Evolutionary conservation across 2,113 vertebrate genomes (phyloP).

Genomic region (Sterrhoptilus dennistouni): DNA sequence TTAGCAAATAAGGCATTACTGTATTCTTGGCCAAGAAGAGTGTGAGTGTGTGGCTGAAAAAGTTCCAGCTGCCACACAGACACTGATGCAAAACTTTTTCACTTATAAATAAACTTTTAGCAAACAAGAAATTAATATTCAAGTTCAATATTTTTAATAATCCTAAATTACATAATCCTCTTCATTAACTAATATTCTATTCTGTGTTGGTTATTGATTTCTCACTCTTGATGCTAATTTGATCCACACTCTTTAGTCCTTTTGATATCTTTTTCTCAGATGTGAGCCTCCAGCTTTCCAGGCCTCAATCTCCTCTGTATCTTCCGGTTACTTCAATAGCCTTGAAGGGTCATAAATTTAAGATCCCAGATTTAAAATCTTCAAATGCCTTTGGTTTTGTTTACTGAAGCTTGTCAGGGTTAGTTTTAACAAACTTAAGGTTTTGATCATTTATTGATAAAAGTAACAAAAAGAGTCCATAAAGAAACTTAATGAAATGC

Average conservation of each 20-base stretch:
- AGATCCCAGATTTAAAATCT: neutral
- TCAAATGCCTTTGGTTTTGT: neutral
- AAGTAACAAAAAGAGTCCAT: neutral
- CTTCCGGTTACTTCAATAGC: neutral
- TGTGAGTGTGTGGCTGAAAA: neutral
- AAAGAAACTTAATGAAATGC: neutral
- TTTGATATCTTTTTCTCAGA: neutral
- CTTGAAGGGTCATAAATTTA: neutral
- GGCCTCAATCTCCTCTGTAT: neutral
- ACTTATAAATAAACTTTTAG: neutral
- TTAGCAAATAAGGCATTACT: neutral
- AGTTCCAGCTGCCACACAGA: neutral
- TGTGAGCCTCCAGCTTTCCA: neutral
- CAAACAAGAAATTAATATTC: neutral
- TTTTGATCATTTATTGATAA: neutral
- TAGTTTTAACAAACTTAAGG: neutral
- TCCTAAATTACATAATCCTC: neutral
- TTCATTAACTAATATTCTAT: neutral
- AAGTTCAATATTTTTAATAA: neutral
- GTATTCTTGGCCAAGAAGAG: neutral
- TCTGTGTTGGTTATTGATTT: neutral
- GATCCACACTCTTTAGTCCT: neutral
- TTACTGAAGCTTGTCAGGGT: neutral
- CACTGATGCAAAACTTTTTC: neutral
- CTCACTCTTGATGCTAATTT: neutral